Evolutionary conservation across 2,113 vertebrate genomes (phyloP), one percentile per base, ranked within the genome.

Genomic region (Arizona elegans): DNA sequence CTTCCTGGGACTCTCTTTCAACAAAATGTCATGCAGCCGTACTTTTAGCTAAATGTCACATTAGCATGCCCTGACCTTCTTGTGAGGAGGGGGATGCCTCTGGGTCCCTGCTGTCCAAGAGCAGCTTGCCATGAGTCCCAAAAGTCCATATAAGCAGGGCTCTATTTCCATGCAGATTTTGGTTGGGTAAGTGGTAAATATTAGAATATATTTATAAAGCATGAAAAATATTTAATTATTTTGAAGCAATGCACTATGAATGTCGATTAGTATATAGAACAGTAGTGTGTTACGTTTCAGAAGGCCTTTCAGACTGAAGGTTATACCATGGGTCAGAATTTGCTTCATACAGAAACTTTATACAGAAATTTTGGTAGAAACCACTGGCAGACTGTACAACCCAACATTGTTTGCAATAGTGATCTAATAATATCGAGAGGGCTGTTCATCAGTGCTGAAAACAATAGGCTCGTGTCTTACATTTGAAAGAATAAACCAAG

Each of bases 31-130:
- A 93, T 47, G 95, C 93, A 92, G 92, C 92, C 94, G 91, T 29
- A 19, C 89, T 94, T 93, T 21, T 95, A 96, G 95, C 90, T 96
- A 97, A 97, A 98, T 97, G 96, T 97, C 97, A 96, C 95, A 97
- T 97, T 97, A 97, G 96, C 97, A 97, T 97, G 95, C 58, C 86
- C 93, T 96, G 97, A 97, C 97, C 97, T 98, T 97, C 96, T 97
- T 92, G 13, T 87, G 33, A 75, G 95, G 96, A 95, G 90, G 88
- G 75, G 89, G 90, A 95, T 95, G 92, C 92, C 93, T 87, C 93
- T 95, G 95, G 86, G 81, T 92, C 92, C 93, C 90, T 95, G 88
- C 86, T 96, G 93, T 89, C 95, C 92, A 23, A 91, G 86, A 90
- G 59, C 93, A 96, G 92, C 75, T 90, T 70, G 65, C 54, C 53